Base-by-base conservation (phyloP, 2,797 vertebrate species). In the Danio albolineatus region DNA sequence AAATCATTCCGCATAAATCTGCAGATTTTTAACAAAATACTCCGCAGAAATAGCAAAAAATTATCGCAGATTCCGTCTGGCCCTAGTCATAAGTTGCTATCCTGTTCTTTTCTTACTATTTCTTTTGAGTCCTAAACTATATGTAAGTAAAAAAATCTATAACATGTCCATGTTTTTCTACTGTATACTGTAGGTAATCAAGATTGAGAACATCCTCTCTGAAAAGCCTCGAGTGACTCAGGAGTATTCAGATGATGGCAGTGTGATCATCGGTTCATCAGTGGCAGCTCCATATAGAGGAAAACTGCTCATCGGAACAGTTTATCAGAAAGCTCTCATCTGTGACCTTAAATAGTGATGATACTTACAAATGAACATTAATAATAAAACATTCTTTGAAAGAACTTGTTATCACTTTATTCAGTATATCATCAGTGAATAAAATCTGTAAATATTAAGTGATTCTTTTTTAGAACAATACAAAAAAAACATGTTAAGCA, bases 251-350 rank as follows among this genome's bases (percentile, higher is more conserved):
- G 95, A 98, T 73, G 83, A 96, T 0, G 97, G 97, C 5, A 89
- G 93, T 0, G 91, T 97, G 84, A 89, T 99, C 76, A 91, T 95
- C 16, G 96, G 89, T 1, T 96, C 94, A 17, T 95, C 96, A 0
- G 95, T 95, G 62, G 97, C 97, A 0, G 69, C 94, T 0, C 0
- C 89, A 0, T 93, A 95, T 0, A 84, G 80, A 39, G 79, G 92
- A 4, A 96, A 95, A 62, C 87, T 99, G 61, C 93, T 99, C 10
- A 94, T 99, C 2, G 97, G 97, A 73, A 95, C 95, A 0, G 87
- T 98, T 64, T 97, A 91, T 85, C 96, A 99, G 76, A 97, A 94
- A 92, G 94, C 95, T 4, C 83, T 99, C 56, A 91, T 89, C 57
- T 99, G 98, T 90, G 89, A 96, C 69, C 89, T 94, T 62, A 80